Evolutionary conservation across 2,113 vertebrate genomes (phyloP).

Genomic region (Poecilia latipinna): DNA sequence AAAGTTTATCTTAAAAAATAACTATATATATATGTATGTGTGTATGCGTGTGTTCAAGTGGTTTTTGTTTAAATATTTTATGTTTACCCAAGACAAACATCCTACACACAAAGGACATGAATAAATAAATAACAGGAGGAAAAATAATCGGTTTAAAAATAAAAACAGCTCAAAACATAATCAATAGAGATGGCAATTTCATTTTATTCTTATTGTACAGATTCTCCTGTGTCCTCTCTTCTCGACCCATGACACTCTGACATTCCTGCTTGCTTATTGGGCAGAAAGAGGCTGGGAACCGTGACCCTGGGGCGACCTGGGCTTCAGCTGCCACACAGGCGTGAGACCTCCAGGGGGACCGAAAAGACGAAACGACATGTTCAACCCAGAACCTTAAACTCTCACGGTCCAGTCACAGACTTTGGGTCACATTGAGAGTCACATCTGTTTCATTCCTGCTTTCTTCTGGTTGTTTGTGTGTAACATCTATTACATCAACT

Average conservation of each 20-base stretch:
- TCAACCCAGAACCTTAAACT: conserved; percentile 9
- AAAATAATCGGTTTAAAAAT: too few species aligned
- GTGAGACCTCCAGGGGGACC: conserved; percentile 47
- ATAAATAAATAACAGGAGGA: too few species aligned
- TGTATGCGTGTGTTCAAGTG: too few species aligned
- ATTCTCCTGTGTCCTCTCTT: conserved; percentile 10
- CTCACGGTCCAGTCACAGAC: background rate
- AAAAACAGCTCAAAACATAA: too few species aligned
- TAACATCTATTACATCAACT: background rate
- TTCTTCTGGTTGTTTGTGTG: background rate
- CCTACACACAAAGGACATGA: too few species aligned
- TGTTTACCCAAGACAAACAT: too few species aligned
- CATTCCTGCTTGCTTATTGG: conserved; percentile 63
- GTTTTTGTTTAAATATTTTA: too few species aligned
- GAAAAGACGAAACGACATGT: background rate
- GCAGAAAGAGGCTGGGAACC: conserved; percentile 55
- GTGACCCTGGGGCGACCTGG: conserved; percentile 41
- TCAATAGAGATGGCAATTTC: too few species aligned
- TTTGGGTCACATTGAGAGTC: conserved; percentile 13
- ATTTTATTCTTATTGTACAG: background rate
- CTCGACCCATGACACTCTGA: conserved; percentile 25
- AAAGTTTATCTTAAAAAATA: too few species aligned
- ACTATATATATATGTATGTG: too few species aligned
- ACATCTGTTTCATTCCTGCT: conserved; percentile 13
- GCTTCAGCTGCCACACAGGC: conserved; percentile 59